phyloP scores from a whole-genome alignment of 1,140 invertebrate species.

The Caenorhabditis remanei region DNA sequence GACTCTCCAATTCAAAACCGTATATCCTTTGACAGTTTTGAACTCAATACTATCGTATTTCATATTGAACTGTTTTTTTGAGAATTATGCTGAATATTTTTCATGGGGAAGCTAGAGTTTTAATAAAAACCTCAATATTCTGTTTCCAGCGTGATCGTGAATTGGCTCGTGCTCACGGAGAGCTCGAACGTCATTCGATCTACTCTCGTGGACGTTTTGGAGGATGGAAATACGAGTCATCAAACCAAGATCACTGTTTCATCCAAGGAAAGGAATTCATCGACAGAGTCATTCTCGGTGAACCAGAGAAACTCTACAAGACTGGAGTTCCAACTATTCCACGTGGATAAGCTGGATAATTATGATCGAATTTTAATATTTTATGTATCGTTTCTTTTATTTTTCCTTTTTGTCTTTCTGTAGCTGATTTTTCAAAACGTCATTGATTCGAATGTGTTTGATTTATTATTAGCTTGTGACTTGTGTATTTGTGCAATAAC shows the following conservation, averaged over 20 bases:
- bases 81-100: too few relatives aligned
- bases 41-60: too few relatives aligned
- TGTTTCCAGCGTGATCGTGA: conserved; percentile 72
- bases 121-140: not conserved
- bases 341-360: conserved; percentile 6
- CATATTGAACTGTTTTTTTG: too few relatives aligned
- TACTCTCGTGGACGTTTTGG: conserved; percentile 77
- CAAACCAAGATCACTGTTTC: conserved; percentile 77
- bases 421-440: conserved; percentile 4
- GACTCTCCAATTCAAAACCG: too few relatives aligned
- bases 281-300: conserved; percentile 73
- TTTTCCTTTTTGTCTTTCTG: not conserved
- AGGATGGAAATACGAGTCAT: conserved; percentile 78
- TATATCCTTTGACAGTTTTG: too few relatives aligned
- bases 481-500: not conserved
- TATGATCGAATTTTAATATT: not conserved
- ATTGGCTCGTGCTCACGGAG: conserved; percentile 74
- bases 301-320: conserved; percentile 76
- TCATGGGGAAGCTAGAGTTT: too few relatives aligned
- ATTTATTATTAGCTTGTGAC: not conserved
- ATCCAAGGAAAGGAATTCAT: conserved; percentile 77
- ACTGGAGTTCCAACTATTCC: conserved; percentile 67
- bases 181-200: conserved; percentile 73
- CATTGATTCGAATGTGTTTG: not conserved
- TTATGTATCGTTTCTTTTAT: not conserved